Evolutionary conservation across 2,113 vertebrate genomes (phyloP).

Genomic region (Galbula dea): DNA sequence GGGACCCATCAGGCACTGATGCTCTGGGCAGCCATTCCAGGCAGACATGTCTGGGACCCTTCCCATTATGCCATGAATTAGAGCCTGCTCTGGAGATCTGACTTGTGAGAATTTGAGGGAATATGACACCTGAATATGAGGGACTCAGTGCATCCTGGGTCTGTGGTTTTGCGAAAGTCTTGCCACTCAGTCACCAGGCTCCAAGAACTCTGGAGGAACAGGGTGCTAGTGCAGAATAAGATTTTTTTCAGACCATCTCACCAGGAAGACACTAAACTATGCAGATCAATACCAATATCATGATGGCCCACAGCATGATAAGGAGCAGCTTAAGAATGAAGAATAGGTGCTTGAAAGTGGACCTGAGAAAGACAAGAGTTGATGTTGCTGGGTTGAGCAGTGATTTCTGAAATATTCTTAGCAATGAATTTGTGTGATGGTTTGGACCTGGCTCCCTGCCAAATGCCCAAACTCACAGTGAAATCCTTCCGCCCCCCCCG

Average conservation of each 20-base stretch:
- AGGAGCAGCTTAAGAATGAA: not conserved
- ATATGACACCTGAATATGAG: not conserved
- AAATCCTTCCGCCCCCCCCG: too few species aligned
- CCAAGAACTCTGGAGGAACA: not conserved
- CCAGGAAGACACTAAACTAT: not conserved
- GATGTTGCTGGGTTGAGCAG: not conserved
- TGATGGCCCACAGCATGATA: not conserved
- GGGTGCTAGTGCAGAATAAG: not conserved
- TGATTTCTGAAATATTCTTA: not conserved
- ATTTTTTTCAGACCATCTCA: not conserved
- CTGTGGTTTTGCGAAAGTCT: not conserved
- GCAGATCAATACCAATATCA: not conserved
- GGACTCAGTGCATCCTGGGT: fast-evolving
- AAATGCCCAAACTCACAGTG: too few species aligned
- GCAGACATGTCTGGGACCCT: fast-evolving
- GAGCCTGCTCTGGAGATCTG: not conserved
- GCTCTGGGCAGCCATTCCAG: not conserved
- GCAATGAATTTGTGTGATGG: too few species aligned
- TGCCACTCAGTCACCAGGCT: not conserved
- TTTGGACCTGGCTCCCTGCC: too few species aligned
- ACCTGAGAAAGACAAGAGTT: not conserved
- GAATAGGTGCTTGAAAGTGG: not conserved
- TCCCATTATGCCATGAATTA: not conserved
- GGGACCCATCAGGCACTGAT: not conserved
- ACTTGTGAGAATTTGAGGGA: not conserved